Base-by-base conservation (phyloP, 2,888 invertebrate genomes). In the Nycteola revayana region DNA sequence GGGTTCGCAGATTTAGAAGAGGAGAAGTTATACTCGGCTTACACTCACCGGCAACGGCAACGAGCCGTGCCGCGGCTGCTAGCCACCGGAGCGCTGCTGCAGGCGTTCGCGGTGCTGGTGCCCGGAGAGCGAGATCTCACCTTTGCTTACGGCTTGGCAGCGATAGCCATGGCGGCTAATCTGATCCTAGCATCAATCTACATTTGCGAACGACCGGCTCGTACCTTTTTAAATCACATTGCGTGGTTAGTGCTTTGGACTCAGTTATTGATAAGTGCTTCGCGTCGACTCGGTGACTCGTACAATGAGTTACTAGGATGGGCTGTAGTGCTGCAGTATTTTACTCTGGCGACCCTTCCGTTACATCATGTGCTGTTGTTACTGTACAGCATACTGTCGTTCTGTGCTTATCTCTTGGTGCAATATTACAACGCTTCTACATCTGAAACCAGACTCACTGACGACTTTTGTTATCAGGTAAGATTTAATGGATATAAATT, bases 271-370 rank as follows among this genome's bases (percentile, higher is more conserved):
- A 46, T 75, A 31, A 75, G 75, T 55, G 74, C 71, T 4, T 90
- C 91, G 10, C 88, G 93, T 26, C 73, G 87, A 2, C 64, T 73
- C 11, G 87, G 84, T 25, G 86, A 87, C 56, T 77, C 86, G 6
- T 85, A 82, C 59, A 86, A 87, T 54, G 93, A 94, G 71, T 90
- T 92, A 42, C 89, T 95, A 2, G 94, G 94, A 28, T 95, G 95
- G 95, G 91, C 94, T 8, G 84, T 94, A 46, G 88, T 95, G 25
- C 76, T 94, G 54, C 92, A 94, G 60, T 95, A 94, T 70, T 90
- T 94, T 49, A 92, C 94, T 29, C 92, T 94, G 65, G 93, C 94
- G 32, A 92, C 94, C 1, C 75, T 95, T 53, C 95, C 95, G 0
- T 85, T 95, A 40, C 90, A 78, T 63, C 72, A 70, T 36, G 31